Percentiles rank a stretch among this genome's conserved stretches.
phyloP scores from a whole-genome alignment of 2,888 invertebrate species.

The Cepaea hortensis region DNA sequence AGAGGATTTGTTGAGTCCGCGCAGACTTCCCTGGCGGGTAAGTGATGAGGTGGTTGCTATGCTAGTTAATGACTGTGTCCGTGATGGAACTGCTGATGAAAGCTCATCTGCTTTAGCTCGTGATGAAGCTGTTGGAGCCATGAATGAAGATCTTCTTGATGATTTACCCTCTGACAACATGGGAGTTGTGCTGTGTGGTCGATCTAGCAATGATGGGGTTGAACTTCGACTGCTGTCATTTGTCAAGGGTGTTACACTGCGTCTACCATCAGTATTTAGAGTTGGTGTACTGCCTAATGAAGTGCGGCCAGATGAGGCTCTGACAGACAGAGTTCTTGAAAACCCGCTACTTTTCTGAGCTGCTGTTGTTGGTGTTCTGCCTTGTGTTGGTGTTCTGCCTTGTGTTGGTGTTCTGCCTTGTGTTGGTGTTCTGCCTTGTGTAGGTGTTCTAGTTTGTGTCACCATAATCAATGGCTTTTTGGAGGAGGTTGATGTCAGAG shows the following conservation, averaged over 20 bases:
- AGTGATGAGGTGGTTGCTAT: constrained; percentile 31
- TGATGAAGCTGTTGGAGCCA: constrained; percentile 67
- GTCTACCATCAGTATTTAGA: constrained; percentile 11
- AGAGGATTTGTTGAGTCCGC: constrained; percentile 21
- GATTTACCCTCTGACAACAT: constrained; percentile 34
- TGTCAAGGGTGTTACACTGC: constrained; percentile 39
- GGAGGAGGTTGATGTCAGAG: constrained; percentile 41
- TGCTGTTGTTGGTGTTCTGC: constrained; percentile 28
- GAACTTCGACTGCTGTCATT: constrained; percentile 41
- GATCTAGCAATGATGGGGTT: constrained; percentile 43
- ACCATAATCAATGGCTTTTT: constrained; percentile 30
- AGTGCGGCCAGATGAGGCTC: constrained; percentile 47
- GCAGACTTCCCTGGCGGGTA: constrained; percentile 37
- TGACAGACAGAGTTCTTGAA: constrained; percentile 55
- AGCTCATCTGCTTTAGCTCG: constrained; percentile 56
- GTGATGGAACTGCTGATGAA: constrained; percentile 52
- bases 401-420: not conserved
- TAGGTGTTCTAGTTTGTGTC: constrained; percentile 31
- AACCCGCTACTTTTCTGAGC: constrained; percentile 22
- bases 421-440: not conserved
- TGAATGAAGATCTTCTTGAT: constrained; percentile 58
- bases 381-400: no score
- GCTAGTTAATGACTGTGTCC: constrained; percentile 35
- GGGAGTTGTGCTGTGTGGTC: constrained; percentile 46
- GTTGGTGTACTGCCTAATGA: constrained; percentile 24